Conservation (phyloP, 2,113 vertebrate species). For the Amia ocellicauda region DNA sequence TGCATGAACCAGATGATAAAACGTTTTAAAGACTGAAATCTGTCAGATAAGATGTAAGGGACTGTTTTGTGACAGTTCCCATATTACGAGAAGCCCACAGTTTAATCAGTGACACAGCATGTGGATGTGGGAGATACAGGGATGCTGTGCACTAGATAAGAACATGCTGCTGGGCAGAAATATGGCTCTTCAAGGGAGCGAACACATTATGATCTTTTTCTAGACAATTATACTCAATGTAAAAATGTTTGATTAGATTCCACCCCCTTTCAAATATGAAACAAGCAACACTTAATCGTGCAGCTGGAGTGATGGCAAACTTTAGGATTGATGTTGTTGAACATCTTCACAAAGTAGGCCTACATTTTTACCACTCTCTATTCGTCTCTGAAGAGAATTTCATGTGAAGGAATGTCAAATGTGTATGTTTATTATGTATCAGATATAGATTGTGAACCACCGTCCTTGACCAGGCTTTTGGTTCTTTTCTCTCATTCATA, state of each 20-base stretch:
- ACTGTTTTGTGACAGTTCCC: not conserved
- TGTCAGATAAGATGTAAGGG: not conserved
- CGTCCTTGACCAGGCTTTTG: too few relatives aligned
- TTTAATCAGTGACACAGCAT: constrained; percentile 4
- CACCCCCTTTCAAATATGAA: not conserved
- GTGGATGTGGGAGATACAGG: not conserved
- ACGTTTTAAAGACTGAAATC: not conserved
- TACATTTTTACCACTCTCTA: too few relatives aligned
- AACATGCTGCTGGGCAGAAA: not conserved
- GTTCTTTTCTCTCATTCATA: too few relatives aligned
- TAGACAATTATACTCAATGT: not conserved
- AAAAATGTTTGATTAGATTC: not conserved
- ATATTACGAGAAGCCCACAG: not conserved
- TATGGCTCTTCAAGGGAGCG: not conserved
- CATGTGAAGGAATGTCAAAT: too few relatives aligned
- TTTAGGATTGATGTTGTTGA: too few relatives aligned
- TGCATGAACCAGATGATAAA: too few relatives aligned
- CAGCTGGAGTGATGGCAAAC: too few relatives aligned
- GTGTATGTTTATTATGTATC: too few relatives aligned
- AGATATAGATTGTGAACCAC: too few relatives aligned
- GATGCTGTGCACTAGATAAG: not conserved
- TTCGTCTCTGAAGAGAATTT: too few relatives aligned
- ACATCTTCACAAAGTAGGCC: too few relatives aligned
- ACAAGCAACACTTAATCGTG: not conserved
- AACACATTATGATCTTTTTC: not conserved